phyloP scores from a whole-genome alignment of 2,113 vertebrate species.

The Toxotes jaculatrix region DNA sequence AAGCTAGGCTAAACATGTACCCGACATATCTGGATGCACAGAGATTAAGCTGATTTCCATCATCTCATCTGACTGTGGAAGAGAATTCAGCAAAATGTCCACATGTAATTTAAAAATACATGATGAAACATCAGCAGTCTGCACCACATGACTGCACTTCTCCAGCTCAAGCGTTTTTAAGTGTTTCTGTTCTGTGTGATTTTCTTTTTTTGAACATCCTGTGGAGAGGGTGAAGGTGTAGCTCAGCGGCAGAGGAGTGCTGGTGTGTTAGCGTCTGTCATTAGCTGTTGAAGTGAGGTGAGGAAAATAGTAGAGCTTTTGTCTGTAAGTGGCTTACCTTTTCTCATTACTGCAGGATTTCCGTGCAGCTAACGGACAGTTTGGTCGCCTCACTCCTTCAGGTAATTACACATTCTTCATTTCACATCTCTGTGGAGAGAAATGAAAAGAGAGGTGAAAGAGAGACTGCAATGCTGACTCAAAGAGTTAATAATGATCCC shows the following conservation, averaged over 20 bases:
- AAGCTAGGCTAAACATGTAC: neutral
- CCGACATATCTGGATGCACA: neutral
- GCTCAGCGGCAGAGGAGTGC: slow-evolving; percentile 13
- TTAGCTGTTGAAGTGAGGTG: slow-evolving; percentile 52
- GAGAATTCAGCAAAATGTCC: neutral
- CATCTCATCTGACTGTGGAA: neutral
- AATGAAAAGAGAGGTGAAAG: slow-evolving; percentile 16
- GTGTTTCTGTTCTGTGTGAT: neutral
- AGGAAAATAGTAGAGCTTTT: slow-evolving; percentile 58
- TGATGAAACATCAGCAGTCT: no score
- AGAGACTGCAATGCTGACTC: slow-evolving; percentile 29
- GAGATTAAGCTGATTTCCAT: neutral
- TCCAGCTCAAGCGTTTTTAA: neutral
- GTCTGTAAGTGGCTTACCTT: slow-evolving; percentile 64
- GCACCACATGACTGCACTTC: neutral
- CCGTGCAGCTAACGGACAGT: slow-evolving; percentile 40
- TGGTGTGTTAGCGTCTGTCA: slow-evolving; percentile 34
- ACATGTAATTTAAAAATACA: neutral
- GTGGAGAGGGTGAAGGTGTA: slow-evolving; percentile 11
- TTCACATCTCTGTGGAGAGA: slow-evolving; percentile 30
- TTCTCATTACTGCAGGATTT: slow-evolving; percentile 70
- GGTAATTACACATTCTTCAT: slow-evolving; percentile 69
- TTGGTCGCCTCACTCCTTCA: slow-evolving; percentile 34
- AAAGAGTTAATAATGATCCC: slow-evolving; percentile 48
- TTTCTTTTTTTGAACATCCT: neutral